Conservation (phyloP, 2,888 invertebrate genomes). For the Catocala sponsa region DNA sequence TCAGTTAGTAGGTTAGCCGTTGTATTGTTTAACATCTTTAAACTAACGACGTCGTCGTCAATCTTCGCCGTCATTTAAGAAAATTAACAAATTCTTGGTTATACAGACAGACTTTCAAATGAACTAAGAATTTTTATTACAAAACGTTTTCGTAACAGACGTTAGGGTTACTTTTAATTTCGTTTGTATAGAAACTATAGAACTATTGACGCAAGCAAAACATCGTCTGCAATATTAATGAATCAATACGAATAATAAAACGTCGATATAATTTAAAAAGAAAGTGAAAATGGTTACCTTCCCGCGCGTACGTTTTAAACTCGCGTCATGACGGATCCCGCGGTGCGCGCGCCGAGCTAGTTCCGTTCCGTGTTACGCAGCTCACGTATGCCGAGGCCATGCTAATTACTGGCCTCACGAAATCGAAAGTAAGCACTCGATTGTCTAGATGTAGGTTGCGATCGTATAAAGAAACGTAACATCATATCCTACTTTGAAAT, state of each 20-base stretch:
- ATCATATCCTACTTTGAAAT: constrained; percentile 58
- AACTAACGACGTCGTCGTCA: no score
- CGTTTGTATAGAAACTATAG: constrained; percentile 43
- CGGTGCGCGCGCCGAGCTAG: constrained; percentile 55
- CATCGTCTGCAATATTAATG: constrained; percentile 69
- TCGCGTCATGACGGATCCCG: constrained; percentile 59
- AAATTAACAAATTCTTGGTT: no score
- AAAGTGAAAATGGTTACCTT: constrained; percentile 81
- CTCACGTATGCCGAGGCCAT: constrained; percentile 81
- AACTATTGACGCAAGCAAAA: constrained; percentile 60
- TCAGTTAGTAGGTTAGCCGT: no score
- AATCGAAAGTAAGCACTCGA: constrained; percentile 80
- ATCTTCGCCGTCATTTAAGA: no score
- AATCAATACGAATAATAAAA: constrained; percentile 68
- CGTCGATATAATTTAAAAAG: constrained; percentile 77
- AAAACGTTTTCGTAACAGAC: constrained; percentile 46
- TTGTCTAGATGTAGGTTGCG: constrained; percentile 73
- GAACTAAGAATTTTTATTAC: constrained; percentile 32
- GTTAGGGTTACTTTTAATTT: constrained; percentile 49
- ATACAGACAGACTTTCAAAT: constrained; percentile 33
- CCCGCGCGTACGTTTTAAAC: constrained; percentile 43
- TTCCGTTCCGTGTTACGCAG: constrained; percentile 81
- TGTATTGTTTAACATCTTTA: no score
- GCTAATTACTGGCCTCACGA: constrained; percentile 84
- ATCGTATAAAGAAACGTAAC: constrained; percentile 68